Evolutionary conservation across 2,113 vertebrate genomes (phyloP), one percentile per base, ranked within the genome.

Genomic region (Drymodes brunneopygia): DNA sequence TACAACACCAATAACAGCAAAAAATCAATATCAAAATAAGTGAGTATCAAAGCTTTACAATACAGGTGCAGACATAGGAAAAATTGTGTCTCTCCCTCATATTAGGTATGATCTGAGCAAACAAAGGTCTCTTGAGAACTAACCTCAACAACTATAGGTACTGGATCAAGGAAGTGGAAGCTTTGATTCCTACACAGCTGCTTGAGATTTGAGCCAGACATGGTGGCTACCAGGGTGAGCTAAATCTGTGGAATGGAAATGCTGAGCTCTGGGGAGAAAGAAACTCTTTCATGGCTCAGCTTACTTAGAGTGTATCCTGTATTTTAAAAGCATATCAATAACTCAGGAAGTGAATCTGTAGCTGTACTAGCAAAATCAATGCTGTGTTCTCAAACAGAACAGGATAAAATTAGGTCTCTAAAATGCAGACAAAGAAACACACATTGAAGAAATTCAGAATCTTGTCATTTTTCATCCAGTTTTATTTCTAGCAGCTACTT

Each of bases 241-340:
- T 85, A 73, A 69, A 85, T 77, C 67, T 86, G 47, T 58, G 24
- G 38, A 47, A 71, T 45, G 42, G 45, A 96, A 92, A 69, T 58
- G 21, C 24, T 82, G 58, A 90, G 28, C 42, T 94, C 35, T 71
- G 56, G 44, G 58, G 25, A 72, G 56, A 73, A 66, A 56, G 40
- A 86, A 88, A 73, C 13, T 70, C 47, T 62, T 88, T 60, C 51
- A 74, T 54, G 53, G 27, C 28, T 94, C 33, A 86, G 35, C 18
- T 77, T 73, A 36, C 28, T 27, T 90, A 62, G 40, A 65, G 8
- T 53, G 27, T 56, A 51, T 53, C 47, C 28, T 78, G 40, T 78
- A 45, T 94, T 95, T 92, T 90, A 88, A 93, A 96, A 94, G 40
- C 27, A 28, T 90, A 86, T 90, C 44, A 67, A 23, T 95, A 92